A percentile compares a stretch with the other conserved stretches of the same genome.
Conservation (phyloP, 2,888 invertebrate species). For the Melanostoma scalare region DNA sequence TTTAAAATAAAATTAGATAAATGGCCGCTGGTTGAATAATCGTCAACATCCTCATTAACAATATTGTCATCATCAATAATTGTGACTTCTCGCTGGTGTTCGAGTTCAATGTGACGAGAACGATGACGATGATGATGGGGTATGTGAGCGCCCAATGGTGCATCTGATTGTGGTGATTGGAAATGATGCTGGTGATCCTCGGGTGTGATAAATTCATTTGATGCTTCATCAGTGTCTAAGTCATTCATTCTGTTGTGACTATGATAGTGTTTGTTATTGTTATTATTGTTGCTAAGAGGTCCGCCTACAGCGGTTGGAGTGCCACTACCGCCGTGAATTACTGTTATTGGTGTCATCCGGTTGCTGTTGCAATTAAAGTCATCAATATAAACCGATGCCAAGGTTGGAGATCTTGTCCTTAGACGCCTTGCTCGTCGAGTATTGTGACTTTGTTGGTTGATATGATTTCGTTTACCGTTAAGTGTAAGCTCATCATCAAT, state of each 20-base stretch:
- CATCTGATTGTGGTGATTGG: conserved; percentile 37
- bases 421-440: conserved; percentile 53
- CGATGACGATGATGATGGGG: conserved; percentile 44
- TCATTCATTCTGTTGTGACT: conserved; percentile 52
- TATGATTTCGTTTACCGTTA: conserved; percentile 34
- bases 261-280: conserved; percentile 50
- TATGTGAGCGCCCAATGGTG: conserved; percentile 39
- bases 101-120: conserved; percentile 43
- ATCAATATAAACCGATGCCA: conserved; percentile 60
- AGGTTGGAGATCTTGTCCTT: conserved; percentile 51
- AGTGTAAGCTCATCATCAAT: conserved; percentile 36
- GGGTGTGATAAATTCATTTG: conserved; percentile 53
- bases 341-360: conserved; percentile 57
- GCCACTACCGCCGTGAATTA: conserved; percentile 30
- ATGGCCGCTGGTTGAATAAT: conserved; percentile 47
- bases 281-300: conserved; percentile 22
- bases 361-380: conserved; percentile 56
- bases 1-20: conserved; percentile 67
- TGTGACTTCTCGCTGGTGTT: conserved; percentile 45
- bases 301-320: not conserved
- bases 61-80: conserved; percentile 59
- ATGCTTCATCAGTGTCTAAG: conserved; percentile 50
- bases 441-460: conserved; percentile 33
- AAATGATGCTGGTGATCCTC: conserved; percentile 52
- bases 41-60: conserved; percentile 59